These are phyloP conservation scores for Silurus glanis DNA, from an alignment of 2,113 vertebrate species.

Conservation along the genomic window DNA sequence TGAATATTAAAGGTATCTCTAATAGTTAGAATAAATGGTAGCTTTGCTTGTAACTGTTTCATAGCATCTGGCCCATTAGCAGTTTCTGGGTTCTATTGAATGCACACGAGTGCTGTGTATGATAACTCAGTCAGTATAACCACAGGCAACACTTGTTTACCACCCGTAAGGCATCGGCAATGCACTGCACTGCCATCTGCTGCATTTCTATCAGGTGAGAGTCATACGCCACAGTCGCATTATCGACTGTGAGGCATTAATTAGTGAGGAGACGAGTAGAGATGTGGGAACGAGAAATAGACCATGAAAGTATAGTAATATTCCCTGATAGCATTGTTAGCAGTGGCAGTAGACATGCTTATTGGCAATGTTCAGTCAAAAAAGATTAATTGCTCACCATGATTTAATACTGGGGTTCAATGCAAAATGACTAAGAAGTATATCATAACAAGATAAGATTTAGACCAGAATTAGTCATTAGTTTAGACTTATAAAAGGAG, in stretches of 20 bases:
- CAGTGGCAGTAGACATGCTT: not conserved
- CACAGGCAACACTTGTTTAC: slow-evolving; percentile 17
- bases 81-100: not conserved
- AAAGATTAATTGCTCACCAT: not conserved
- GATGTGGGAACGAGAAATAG: not conserved
- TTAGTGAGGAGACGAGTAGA: not conserved
- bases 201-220: slow-evolving; percentile 14
- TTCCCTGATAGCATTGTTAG: not conserved
- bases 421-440: not conserved
- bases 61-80: not conserved
- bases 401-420: not conserved
- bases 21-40: not conserved
- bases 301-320: not conserved
- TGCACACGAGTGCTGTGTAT: not conserved
- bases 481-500: too few relatives aligned
- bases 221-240: not conserved
- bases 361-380: not conserved
- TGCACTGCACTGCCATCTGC: slow-evolving; percentile 14
- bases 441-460: not conserved
- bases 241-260: not conserved
- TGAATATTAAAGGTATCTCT: not conserved
- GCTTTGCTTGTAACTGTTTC: not conserved
- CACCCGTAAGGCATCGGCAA: not conserved
- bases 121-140: not conserved
- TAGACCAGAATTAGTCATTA: not conserved